These are phyloP conservation scores for Oligia fasciuncula DNA, from an alignment of 2,888 invertebrate species.

Conservation along the genomic window DNA sequence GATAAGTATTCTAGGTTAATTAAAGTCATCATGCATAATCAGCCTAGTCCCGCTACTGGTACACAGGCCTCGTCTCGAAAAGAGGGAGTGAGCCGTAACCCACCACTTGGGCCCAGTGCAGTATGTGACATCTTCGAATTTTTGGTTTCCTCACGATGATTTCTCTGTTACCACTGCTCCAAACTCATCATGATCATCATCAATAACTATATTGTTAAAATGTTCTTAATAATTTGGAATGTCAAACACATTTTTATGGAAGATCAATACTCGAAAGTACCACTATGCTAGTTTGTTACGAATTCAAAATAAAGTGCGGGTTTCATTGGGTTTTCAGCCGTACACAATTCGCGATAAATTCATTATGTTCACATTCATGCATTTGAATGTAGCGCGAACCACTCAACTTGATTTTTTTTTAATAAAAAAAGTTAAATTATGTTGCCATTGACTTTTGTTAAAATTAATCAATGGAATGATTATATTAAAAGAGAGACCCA, in stretches of 20 bases:
- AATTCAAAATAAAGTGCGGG: constrained; percentile 6
- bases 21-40: too few relatives aligned
- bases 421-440: neutral
- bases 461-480: neutral
- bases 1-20: too few relatives aligned
- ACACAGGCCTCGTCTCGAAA: neutral
- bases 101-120: neutral
- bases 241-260: neutral
- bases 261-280: neutral
- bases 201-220: neutral
- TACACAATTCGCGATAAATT: constrained; percentile 13
- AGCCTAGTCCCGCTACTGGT: too few relatives aligned
- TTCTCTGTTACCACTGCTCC: neutral
- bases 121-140: neutral
- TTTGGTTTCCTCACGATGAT: neutral
- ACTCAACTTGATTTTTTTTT: neutral
- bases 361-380: constrained; percentile 6
- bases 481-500: neutral
- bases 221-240: too few relatives aligned
- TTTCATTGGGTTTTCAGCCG: neutral
- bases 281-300: neutral
- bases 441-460: neutral
- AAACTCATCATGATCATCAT: neutral
- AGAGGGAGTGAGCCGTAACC: neutral
- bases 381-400: constrained; percentile 18